Evolutionary conservation across 1,140 invertebrate species (phyloP).

Genomic region (Zelostemma sp.): DNA sequence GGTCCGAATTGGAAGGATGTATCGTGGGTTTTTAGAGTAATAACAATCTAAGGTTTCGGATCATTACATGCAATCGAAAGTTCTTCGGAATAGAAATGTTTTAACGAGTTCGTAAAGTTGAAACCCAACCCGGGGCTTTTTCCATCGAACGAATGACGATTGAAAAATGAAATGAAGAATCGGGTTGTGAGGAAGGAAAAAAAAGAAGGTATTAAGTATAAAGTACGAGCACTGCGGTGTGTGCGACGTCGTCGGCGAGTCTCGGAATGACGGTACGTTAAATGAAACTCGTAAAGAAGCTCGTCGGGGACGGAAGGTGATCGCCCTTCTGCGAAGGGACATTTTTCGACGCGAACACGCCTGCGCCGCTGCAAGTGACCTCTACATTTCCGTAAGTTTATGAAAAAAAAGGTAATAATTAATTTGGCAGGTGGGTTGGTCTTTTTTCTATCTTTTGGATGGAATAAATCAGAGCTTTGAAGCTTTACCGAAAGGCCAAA

Average conservation of each 20-base stretch:
- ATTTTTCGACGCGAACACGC: constrained; percentile 10
- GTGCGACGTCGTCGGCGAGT: constrained; percentile 23
- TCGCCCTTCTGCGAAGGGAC: constrained; percentile 22
- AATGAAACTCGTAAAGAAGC: constrained; percentile 63
- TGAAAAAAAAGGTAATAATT: too few relatives aligned
- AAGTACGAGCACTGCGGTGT: constrained; percentile 30
- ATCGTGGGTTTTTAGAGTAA: too few relatives aligned
- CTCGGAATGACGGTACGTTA: constrained; percentile 59
- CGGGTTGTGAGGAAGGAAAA: constrained; percentile 1
- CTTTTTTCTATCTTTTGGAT: too few relatives aligned
- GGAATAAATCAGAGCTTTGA: too few relatives aligned
- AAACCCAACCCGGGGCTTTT: too few relatives aligned
- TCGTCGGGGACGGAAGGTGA: constrained; percentile 55
- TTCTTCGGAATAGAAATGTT: too few relatives aligned
- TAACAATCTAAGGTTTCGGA: too few relatives aligned
- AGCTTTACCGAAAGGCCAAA: too few relatives aligned
- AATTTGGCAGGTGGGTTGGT: too few relatives aligned
- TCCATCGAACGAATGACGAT: background rate
- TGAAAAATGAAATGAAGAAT: constrained; percentile 6
- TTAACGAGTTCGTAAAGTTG: too few relatives aligned
- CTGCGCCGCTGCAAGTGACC: constrained; percentile 8
- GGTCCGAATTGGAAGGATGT: too few relatives aligned
- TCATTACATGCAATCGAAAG: too few relatives aligned
- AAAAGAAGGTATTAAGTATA: constrained; percentile 16
- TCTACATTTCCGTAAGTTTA: background rate